A percentile compares a stretch with the other conserved stretches of the same genome.
phyloP scores from a whole-genome alignment of 2,113 vertebrate genomes.

The Pionites leucogaster region DNA sequence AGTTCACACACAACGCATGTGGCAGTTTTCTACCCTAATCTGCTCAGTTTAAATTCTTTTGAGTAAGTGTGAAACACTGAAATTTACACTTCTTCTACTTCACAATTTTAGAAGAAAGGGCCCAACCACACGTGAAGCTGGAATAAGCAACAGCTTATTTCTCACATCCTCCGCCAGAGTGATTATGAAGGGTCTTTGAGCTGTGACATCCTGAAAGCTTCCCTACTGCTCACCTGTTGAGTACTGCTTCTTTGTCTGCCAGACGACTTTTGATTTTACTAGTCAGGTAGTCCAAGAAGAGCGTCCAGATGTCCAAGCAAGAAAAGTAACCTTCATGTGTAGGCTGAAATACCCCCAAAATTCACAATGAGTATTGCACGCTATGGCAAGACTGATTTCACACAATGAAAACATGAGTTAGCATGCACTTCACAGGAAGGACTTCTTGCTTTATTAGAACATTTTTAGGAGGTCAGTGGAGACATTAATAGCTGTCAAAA shows the following conservation, averaged over 20 bases:
- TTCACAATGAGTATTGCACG: fast-evolving
- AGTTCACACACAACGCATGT: not conserved
- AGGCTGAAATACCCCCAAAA: constrained; percentile 80
- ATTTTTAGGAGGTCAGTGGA: not conserved
- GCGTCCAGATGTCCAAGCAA: constrained; percentile 97
- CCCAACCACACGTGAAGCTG: not conserved
- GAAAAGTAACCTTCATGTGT: constrained; percentile 97
- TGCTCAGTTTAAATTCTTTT: not conserved
- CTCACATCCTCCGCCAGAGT: not conserved
- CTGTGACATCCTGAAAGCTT: not conserved
- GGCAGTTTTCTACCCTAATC: not conserved
- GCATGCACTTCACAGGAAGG: not conserved
- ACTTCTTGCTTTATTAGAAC: not conserved
- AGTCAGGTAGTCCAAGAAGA: constrained; percentile 97
- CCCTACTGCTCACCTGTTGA: constrained; percentile 78
- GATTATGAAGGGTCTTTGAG: not conserved
- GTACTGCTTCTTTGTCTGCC: constrained; percentile 91
- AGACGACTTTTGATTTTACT: constrained; percentile 96
- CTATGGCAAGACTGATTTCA: not conserved
- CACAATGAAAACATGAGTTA: not conserved
- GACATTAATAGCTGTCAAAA: not conserved
- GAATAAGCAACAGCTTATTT: not conserved
- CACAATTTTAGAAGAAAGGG: not conserved
- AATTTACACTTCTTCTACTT: not conserved
- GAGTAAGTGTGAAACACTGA: not conserved